Evolutionary conservation across 2,888 invertebrate species (phyloP), one percentile per base, ranked within the genome.

Genomic region (Teleogryllus oceanicus): DNA sequence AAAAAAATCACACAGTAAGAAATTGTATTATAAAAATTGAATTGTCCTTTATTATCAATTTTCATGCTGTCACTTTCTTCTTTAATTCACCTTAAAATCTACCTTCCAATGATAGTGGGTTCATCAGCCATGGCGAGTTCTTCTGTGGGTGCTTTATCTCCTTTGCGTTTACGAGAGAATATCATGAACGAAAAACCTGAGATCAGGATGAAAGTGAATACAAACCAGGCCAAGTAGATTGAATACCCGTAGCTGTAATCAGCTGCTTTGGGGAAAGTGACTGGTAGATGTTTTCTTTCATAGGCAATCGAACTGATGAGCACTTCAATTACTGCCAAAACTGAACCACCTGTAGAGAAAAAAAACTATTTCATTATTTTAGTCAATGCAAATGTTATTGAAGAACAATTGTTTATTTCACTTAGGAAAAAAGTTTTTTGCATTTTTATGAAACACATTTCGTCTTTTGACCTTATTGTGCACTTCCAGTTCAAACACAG

Each of bases 121-220:
- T 95, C 95, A 84, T 96, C 95, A 10, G 94, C 95, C 92, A 94
- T 92, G 1, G 93, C 95, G 75, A 94, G 89, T 85, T 95, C 94
- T 83, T 94, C 94, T n/a, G 91, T 93, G 8, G 93, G 93, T 1
- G 94, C 94, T 84, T 94, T 93, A 83, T 92, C 92, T 1, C 95
- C 93, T 89, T 96, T 96, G 87, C 94, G 92, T 86, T 96, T 96
- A 81, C 93, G 91, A 0, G 95, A 95, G 86, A 92, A 94, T 87
- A 94, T 89, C 84, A 96, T 90, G 86, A 96, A 96, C 79, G 92
- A 89, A 13, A 91, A 88, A 1, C 93, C 93, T 16, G 94, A 90
- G 75, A 91, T 85, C 13, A 93, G 85, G 86, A 94, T 94, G 78
- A 92, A 89, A 49, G 90, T 88, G 81, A 95, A 94, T 2, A 94